Evolutionary conservation across 2,113 vertebrate genomes (phyloP).

Genomic region (Tachuris rubrigastra): DNA sequence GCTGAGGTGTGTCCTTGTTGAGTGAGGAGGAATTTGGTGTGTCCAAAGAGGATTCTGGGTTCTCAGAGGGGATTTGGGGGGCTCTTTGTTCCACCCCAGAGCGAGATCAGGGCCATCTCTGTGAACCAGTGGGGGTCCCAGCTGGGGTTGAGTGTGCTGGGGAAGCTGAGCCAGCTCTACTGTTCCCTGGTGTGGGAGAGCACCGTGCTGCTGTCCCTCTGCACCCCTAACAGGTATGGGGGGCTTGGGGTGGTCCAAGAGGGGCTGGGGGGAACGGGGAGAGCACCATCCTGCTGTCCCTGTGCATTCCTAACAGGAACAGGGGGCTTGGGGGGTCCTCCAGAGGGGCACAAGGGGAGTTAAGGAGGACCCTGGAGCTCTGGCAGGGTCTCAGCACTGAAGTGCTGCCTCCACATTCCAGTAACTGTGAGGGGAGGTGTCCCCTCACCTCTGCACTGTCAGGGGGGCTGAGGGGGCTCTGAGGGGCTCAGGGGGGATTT

Average conservation of each 20-base stretch:
- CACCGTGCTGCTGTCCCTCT: constrained; percentile 93
- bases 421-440: too few species aligned
- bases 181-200: constrained; percentile 96
- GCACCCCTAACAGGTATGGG: constrained; percentile 89
- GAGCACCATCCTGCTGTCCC: too few species aligned
- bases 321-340: too few species aligned
- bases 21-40: neutral
- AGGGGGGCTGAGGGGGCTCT: too few species aligned
- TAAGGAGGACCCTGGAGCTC: too few species aligned
- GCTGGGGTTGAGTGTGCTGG: constrained; percentile 89
- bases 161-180: constrained; percentile 93
- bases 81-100: constrained; percentile 66
- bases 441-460: too few species aligned
- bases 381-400: too few species aligned
- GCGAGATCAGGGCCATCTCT: constrained; percentile 93
- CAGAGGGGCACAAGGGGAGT: too few species aligned
- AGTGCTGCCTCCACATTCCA: too few species aligned
- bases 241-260: neutral
- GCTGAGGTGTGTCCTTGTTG: neutral
- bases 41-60: neutral
- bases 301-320: too few species aligned
- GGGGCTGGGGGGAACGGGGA: too few species aligned
- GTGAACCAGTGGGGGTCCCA: constrained; percentile 97
- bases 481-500: too few species aligned
- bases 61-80: neutral